phyloP scores from a whole-genome alignment of 2,113 vertebrate genomes.

The Mesitornis unicolor region DNA sequence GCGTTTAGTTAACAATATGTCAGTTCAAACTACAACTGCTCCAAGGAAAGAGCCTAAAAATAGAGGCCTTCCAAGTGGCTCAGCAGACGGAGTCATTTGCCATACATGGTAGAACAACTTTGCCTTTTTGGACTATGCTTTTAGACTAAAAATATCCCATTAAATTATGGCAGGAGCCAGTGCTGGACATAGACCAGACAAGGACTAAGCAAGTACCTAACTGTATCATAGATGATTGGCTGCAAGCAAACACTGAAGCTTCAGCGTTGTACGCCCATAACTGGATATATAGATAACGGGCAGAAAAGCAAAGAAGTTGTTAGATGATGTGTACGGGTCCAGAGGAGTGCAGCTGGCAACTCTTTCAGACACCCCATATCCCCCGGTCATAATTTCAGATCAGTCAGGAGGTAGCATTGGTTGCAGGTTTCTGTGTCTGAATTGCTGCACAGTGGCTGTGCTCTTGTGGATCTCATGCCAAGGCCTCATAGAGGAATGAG shows the following conservation, averaged over 20 bases:
- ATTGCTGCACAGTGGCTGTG: background rate
- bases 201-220: background rate
- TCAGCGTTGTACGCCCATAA: background rate
- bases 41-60: background rate
- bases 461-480: background rate
- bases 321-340: background rate
- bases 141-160: background rate
- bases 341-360: background rate
- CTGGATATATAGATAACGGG: background rate
- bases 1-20: background rate
- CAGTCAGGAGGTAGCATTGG: background rate
- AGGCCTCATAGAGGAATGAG: background rate
- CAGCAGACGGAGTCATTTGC: background rate
- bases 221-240: background rate
- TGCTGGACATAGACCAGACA: background rate
- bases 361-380: background rate
- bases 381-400: background rate
- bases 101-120: background rate
- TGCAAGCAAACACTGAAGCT: background rate
- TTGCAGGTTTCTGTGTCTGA: background rate
- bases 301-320: background rate
- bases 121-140: background rate
- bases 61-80: constrained; percentile 52
- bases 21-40: constrained; percentile 18
- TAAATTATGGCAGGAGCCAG: background rate